phyloP scores from a whole-genome alignment of 2,113 vertebrate genomes.

The Centropus unirufus region DNA sequence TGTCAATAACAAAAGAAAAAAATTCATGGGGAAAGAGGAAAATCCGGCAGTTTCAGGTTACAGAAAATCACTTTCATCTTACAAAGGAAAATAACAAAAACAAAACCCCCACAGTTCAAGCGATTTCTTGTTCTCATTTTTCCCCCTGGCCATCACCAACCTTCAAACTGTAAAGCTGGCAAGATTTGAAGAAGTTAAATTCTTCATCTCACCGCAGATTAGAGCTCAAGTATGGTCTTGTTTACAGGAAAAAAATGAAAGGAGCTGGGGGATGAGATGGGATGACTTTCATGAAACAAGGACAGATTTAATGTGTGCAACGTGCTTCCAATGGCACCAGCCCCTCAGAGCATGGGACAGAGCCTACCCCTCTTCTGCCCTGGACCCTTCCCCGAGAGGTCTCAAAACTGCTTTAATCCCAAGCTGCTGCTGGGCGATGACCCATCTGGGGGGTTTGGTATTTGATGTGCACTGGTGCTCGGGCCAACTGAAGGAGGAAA shows the following conservation, averaged over 20 bases:
- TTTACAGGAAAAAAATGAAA: neutral
- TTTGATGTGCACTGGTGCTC: neutral
- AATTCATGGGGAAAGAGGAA: neutral
- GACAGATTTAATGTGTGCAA: neutral
- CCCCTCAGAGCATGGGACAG: neutral
- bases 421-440: neutral
- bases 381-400: neutral
- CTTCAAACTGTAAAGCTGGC: neutral
- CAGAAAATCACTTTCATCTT: constrained; percentile 17
- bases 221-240: neutral
- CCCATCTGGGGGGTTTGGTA: neutral
- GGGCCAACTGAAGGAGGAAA: neutral
- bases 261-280: neutral
- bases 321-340: neutral
- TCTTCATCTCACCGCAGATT: neutral
- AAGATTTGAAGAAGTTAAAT: neutral
- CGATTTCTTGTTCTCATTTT: neutral
- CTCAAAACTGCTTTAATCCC: neutral
- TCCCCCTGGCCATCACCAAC: neutral
- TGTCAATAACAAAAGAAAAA: neutral
- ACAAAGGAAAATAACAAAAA: constrained; percentile 25
- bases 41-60: neutral
- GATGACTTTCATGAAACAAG: neutral
- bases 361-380: neutral
- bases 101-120: neutral